Evolutionary conservation across 2,888 invertebrate genomes (phyloP).

Genomic region (Leptinotarsa tumamoca): DNA sequence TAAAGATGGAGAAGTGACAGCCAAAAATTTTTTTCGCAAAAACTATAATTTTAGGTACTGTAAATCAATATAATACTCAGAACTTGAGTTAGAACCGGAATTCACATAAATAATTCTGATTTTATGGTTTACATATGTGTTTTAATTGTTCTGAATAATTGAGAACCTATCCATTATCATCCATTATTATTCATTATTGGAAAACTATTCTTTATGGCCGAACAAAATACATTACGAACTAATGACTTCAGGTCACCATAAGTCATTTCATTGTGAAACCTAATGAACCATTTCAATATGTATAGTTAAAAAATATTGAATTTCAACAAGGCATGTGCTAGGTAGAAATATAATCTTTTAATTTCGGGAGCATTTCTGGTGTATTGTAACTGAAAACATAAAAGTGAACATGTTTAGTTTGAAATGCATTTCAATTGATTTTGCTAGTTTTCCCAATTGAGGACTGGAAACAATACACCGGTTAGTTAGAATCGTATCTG

Average conservation of each 20-base stretch:
- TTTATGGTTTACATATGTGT: too few relatives aligned
- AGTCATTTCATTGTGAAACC: background rate
- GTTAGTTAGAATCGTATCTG: background rate
- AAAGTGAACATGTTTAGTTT: slow-evolving; percentile 20
- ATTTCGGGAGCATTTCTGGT: background rate
- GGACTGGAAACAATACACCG: background rate
- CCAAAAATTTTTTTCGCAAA: too few relatives aligned
- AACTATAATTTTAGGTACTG: too few relatives aligned
- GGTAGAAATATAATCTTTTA: slow-evolving; percentile 18
- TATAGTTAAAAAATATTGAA: background rate
- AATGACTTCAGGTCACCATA: too few relatives aligned
- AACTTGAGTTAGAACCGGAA: too few relatives aligned
- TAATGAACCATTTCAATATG: slow-evolving; percentile 9
- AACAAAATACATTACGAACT: too few relatives aligned
- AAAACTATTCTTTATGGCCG: too few relatives aligned
- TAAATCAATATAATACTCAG: too few relatives aligned
- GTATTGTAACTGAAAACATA: slow-evolving; percentile 18
- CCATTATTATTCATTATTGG: background rate
- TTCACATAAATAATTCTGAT: too few relatives aligned
- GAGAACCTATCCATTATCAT: too few relatives aligned
- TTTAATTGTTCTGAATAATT: too few relatives aligned
- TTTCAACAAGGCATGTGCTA: slow-evolving; percentile 24
- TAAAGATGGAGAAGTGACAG: too few relatives aligned
- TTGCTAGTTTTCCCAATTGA: background rate
- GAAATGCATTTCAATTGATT: slow-evolving; percentile 13